Base-by-base conservation (phyloP, 2,797 vertebrate genomes). In the Coccyzus lansbergi region DNA sequence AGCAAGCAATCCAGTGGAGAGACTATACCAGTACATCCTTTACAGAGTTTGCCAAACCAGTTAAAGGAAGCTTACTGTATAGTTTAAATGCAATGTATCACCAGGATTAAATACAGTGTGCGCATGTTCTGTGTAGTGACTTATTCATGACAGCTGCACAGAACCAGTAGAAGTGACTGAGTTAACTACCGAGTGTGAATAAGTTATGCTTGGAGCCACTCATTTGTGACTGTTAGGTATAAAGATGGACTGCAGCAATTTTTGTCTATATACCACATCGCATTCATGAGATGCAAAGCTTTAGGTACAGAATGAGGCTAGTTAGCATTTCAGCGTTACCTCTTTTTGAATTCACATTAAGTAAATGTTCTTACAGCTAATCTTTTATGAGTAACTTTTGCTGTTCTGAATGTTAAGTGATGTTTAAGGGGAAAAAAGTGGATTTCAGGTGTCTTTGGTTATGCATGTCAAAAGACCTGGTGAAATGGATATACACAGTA, bases 161-260 rank as follows among this genome's bases (percentile, higher is more conserved):
- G 40, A 34, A 7, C 59, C 14, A 11, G 20, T 8, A 49, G 60
- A 63, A 20, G 17, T 44, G 62, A 8, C 18, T 28, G 34, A 48
- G 2, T n/a, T 38, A 49, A 15, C n/a, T 15, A 2, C n/a, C 9
- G 15, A 6, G 12, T 7, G 7, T 31, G 38, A 69, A 2, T 36
- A 62, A 25, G 8, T 48, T 80, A 20, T 26, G 4, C 22, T 3
- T 1, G 0, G 33, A 15, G n/a, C 3, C 64, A 49, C 36, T 77
- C 51, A 10, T 16, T 52, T 48, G 12, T 36, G 58, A 12, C 38
- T 79, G 4, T 48, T 36, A 14, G 48, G 40, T 9, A 10, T 2
- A 4, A 34, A 49, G 17, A 15, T 0, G 5, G n/a, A 71, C 38
- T 15, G 28, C 33, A 34, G 25, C 31, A 16, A 3, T 33, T 58